Conservation (phyloP, 2,113 vertebrate species). For the Falco punctatus region DNA sequence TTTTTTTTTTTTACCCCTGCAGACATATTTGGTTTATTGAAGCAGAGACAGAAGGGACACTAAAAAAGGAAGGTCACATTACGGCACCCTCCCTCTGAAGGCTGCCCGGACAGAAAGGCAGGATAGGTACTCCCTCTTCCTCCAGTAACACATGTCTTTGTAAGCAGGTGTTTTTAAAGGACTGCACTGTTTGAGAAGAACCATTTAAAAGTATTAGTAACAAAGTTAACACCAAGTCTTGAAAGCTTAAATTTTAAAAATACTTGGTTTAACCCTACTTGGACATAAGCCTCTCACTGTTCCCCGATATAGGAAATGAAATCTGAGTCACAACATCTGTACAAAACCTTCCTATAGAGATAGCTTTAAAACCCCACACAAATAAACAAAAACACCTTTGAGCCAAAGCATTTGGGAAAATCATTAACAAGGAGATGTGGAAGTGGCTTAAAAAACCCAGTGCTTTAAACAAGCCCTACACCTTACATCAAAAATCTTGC, state of each 20-base stretch:
- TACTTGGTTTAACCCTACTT: background rate
- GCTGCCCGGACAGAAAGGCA: background rate
- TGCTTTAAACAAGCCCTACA: background rate
- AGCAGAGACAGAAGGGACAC: background rate
- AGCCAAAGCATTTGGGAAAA: background rate
- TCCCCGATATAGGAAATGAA: background rate
- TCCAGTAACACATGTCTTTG: background rate
- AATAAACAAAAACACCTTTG: background rate
- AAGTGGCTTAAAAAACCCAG: background rate
- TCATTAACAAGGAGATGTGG: background rate
- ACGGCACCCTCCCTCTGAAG: background rate
- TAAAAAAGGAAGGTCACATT: background rate
- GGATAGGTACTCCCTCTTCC: background rate
- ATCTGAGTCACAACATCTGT: background rate
- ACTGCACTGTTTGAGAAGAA: background rate
- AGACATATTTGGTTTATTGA: background rate
- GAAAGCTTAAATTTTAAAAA: background rate
- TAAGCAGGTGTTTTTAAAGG: background rate
- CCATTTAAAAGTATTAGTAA: background rate
- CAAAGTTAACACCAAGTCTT: background rate
- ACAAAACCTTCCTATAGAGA: background rate
- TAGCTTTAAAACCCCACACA: background rate
- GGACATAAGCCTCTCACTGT: background rate
- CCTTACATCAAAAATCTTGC: rapidly evolving
- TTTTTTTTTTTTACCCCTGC: background rate